These are phyloP conservation scores for Eretmocerus hayati DNA, from an alignment of 2,888 invertebrate species.

Conservation along the genomic window DNA sequence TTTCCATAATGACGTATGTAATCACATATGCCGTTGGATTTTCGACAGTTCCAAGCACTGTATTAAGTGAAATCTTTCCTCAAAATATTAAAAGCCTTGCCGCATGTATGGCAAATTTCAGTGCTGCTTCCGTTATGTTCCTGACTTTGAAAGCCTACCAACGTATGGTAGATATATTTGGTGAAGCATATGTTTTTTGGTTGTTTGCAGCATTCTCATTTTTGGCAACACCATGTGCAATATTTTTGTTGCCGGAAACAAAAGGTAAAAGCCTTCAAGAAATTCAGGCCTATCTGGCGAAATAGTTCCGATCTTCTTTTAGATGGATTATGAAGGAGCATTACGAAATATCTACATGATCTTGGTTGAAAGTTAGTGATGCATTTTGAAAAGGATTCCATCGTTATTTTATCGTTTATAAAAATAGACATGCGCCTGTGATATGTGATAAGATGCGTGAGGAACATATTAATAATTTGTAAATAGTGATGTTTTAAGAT, in stretches of 20 bases:
- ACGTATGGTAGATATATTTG: slow-evolving; percentile 17
- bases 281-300: slow-evolving; percentile 32
- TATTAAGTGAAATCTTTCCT: slow-evolving; percentile 25
- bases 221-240: neutral
- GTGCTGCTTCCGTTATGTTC: slow-evolving; percentile 21
- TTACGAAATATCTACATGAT: too few relatives aligned
- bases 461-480: too few relatives aligned
- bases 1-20: slow-evolving; percentile 26
- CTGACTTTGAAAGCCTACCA: slow-evolving; percentile 25
- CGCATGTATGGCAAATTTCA: slow-evolving; percentile 17
- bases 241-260: slow-evolving; percentile 34
- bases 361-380: too few relatives aligned
- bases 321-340: too few relatives aligned
- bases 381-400: too few relatives aligned
- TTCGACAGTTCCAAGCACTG: slow-evolving; percentile 20
- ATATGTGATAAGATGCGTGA: too few relatives aligned
- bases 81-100: slow-evolving; percentile 23
- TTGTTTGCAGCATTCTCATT: slow-evolving; percentile 4
- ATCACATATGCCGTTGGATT: slow-evolving; percentile 13
- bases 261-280: slow-evolving; percentile 37
- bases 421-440: too few relatives aligned
- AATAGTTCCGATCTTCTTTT: too few relatives aligned
- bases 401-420: too few relatives aligned
- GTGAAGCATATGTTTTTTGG: slow-evolving; percentile 20
- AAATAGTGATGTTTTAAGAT: too few relatives aligned